phyloP scores from a whole-genome alignment of 2,888 invertebrate species.

The Bellardia pandia region DNA sequence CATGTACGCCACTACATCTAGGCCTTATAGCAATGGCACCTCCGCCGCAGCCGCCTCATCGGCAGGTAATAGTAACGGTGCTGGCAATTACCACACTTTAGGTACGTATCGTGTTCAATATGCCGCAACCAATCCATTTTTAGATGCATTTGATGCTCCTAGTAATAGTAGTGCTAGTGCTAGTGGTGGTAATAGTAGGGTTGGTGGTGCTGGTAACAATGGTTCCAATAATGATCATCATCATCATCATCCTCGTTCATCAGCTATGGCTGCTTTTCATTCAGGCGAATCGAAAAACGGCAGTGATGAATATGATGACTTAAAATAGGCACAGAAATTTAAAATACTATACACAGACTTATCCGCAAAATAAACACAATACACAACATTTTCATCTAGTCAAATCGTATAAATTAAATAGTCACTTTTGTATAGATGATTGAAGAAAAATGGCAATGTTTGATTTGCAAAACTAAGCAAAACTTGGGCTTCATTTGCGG shows the following conservation, averaged over 20 bases:
- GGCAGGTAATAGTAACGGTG: constrained; percentile 71
- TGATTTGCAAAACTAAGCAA: not conserved
- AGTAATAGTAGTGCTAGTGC: constrained; percentile 71
- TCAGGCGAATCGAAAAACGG: constrained; percentile 83
- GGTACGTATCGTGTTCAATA: constrained; percentile 84
- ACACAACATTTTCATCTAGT: constrained; percentile 28
- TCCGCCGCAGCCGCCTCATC: constrained; percentile 16
- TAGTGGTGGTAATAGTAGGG: constrained; percentile 49
- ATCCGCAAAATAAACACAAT: constrained; percentile 3
- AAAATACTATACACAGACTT: constrained; percentile 14
- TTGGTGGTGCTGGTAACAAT: constrained; percentile 66
- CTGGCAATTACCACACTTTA: constrained; percentile 83
- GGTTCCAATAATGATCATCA: constrained; percentile 67
- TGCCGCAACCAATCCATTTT: constrained; percentile 84
- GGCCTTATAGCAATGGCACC: constrained; percentile 79
- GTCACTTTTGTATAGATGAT: constrained; percentile 16
- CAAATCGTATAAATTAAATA: constrained; percentile 32
- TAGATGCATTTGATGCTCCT: constrained; percentile 83
- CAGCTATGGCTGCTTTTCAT: constrained; percentile 81
- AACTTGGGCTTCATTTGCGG: too few relatives aligned
- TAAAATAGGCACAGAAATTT: constrained; percentile 78
- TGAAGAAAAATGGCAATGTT: not conserved
- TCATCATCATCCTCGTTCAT: constrained; percentile 76
- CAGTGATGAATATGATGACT: constrained; percentile 83
- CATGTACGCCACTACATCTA: constrained; percentile 75